These are phyloP conservation scores for Triplophysa yarkandensis DNA, from an alignment of 2,797 vertebrate genomes.

Conservation along the genomic window DNA sequence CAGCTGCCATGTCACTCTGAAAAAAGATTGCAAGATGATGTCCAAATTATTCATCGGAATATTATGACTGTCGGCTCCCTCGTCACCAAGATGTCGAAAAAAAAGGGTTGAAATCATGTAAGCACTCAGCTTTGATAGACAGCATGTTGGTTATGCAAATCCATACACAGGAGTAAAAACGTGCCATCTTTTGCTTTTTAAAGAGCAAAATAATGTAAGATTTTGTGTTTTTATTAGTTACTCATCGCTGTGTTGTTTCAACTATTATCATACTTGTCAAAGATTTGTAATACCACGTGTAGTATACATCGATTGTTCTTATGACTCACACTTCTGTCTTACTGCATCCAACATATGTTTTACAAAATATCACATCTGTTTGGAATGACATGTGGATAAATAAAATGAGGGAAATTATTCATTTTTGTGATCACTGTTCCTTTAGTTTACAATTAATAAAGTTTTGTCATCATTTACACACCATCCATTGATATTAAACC, in stretches of 20 bases:
- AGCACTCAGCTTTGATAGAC: slow-evolving; percentile 1
- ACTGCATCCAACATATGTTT: too few relatives aligned
- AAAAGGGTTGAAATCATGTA: not conserved
- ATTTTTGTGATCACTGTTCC: not conserved
- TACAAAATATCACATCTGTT: too few relatives aligned
- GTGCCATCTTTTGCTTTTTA: too few relatives aligned
- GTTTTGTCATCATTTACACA: too few relatives aligned
- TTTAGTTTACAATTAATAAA: too few relatives aligned
- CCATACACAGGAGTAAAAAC: not conserved
- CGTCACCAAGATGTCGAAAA: not conserved
- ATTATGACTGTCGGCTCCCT: not conserved
- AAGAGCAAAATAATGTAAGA: not conserved
- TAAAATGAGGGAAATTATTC: not conserved
- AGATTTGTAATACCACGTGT: too few relatives aligned
- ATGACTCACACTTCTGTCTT: too few relatives aligned
- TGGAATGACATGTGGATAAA: not conserved
- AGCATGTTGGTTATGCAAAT: slow-evolving; percentile 4
- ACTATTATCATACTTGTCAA: too few relatives aligned
- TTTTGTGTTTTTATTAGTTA: not conserved
- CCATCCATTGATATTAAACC: too few relatives aligned
- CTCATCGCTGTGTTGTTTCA: not conserved
- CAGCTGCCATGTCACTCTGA: not conserved
- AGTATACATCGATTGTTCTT: too few relatives aligned
- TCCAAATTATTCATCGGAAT: not conserved
- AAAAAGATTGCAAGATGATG: not conserved